A percentile compares a stretch with the other conserved stretches of the same genome.
Conservation (phyloP, 2,888 invertebrate genomes). For the Drosophila kuntzei region DNA sequence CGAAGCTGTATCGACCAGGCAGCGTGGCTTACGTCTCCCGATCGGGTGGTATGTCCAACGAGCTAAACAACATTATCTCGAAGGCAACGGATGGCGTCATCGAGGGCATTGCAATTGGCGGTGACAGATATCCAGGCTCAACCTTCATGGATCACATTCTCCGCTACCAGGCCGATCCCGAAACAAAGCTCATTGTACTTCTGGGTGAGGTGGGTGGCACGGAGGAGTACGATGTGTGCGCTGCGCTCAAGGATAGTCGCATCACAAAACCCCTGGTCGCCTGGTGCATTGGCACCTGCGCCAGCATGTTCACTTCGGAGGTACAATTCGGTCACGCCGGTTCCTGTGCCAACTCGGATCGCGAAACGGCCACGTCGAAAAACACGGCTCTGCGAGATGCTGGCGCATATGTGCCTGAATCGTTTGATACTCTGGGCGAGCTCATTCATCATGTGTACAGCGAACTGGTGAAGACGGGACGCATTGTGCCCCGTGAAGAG, state of each 20-base stretch:
- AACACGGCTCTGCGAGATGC: conserved; percentile 92
- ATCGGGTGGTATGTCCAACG: conserved; percentile 99
- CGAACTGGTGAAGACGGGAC: conserved; percentile 91
- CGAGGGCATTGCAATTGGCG: conserved; percentile 99
- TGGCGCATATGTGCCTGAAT: conserved; percentile 96
- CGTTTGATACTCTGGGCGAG: conserved; percentile 96
- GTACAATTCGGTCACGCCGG: conserved; percentile 99
- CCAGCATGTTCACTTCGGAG: conserved; percentile 94
- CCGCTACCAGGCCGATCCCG: conserved; percentile 92
- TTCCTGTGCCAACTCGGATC: conserved; percentile 96
- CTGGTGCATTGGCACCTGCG: conserved; percentile 99
- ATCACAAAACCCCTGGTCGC: conserved; percentile 98
- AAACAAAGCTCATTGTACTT: conserved; percentile 97
- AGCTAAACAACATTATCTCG: conserved; percentile 98
- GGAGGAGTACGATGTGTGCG: conserved; percentile 98
- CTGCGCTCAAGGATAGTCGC: conserved; percentile 91
- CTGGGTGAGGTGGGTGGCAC: conserved; percentile 99
- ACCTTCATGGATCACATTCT: conserved; percentile 99
- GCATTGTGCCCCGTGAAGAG: conserved; percentile 95
- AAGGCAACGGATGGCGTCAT: conserved; percentile 98
- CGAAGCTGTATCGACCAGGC: conserved; percentile 98
- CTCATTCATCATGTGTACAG: conserved; percentile 91
- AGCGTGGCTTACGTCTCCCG: conserved; percentile 99
- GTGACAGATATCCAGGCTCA: conserved; percentile 98
- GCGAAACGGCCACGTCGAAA: conserved; percentile 97